These are phyloP conservation scores for Ophion ellenae DNA, from an alignment of 2,888 invertebrate genomes.

Conservation along the genomic window DNA sequence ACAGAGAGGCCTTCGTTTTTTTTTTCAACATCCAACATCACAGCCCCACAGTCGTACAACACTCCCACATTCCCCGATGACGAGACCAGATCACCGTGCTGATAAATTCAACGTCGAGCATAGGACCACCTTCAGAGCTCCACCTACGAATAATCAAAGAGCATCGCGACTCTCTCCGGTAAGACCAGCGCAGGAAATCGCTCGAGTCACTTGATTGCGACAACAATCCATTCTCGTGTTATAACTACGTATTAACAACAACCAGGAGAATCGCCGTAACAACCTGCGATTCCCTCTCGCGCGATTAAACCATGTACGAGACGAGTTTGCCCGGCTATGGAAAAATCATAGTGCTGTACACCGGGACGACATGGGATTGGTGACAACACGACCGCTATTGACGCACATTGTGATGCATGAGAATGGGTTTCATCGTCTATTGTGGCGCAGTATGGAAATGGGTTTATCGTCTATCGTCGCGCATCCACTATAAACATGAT, in stretches of 20 bases:
- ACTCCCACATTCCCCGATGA: constrained; percentile 83
- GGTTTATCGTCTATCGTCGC: constrained; percentile 29
- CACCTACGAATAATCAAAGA: constrained; percentile 67
- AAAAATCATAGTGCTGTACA: not conserved
- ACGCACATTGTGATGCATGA: constrained; percentile 7
- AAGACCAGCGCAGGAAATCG: constrained; percentile 33
- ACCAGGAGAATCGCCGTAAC: constrained; percentile 35
- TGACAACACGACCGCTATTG: not conserved
- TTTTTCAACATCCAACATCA: constrained; percentile 42
- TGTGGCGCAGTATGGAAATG: not conserved
- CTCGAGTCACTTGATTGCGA: constrained; percentile 66
- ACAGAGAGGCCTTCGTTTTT: not conserved
- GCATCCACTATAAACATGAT: not conserved
- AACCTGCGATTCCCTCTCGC: constrained; percentile 39
- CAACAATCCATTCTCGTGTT: constrained; percentile 54
- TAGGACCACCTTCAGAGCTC: constrained; percentile 57
- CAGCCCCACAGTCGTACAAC: constrained; percentile 71
- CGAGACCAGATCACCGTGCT: constrained; percentile 78
- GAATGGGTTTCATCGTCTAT: constrained; percentile 1
- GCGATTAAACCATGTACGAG: not conserved
- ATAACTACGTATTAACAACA: constrained; percentile 48
- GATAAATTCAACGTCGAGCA: constrained; percentile 70
- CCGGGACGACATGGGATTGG: not conserved
- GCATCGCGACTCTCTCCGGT: constrained; percentile 39
- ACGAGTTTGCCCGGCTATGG: constrained; percentile 14